These are phyloP conservation scores for Choloepus hoffmanni DNA, from an alignment of 2,113 vertebrate genomes.

Conservation along the genomic window DNA sequence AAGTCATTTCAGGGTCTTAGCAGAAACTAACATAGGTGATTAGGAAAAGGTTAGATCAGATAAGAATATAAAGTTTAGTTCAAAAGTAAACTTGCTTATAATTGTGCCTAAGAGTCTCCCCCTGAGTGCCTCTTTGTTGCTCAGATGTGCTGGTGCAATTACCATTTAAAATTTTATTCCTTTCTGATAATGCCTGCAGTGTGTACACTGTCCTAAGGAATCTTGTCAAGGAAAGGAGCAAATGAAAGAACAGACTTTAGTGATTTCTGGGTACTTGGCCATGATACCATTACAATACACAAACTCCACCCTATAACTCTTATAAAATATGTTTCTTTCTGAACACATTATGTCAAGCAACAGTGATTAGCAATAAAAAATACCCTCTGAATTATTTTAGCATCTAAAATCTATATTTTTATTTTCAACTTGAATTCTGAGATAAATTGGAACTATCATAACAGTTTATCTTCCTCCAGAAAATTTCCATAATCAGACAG, in stretches of 20 bases:
- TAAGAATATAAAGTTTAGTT: background rate
- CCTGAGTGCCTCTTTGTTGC: no score
- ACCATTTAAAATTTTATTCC: background rate
- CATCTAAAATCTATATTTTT: no score
- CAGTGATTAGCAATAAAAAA: background rate
- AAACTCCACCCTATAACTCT: background rate
- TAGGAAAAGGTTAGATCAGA: background rate
- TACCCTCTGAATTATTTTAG: background rate
- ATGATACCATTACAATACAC: no score
- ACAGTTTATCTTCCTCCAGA: background rate
- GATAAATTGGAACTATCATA: background rate
- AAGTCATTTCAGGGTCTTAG: no score
- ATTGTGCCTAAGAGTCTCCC: no score
- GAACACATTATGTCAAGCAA: background rate
- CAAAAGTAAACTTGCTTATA: background rate
- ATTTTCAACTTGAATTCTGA: background rate
- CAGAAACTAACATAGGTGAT: background rate
- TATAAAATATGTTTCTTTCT: background rate
- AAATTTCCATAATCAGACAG: background rate
- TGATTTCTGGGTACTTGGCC: background rate
- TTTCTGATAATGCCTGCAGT: background rate
- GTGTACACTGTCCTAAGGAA: background rate
- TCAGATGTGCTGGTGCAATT: background rate
- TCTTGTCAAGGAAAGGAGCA: background rate
- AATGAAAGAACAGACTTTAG: no score